Conservation (phyloP, 2,797 vertebrate species). For the Protosalanx chinensis region DNA sequence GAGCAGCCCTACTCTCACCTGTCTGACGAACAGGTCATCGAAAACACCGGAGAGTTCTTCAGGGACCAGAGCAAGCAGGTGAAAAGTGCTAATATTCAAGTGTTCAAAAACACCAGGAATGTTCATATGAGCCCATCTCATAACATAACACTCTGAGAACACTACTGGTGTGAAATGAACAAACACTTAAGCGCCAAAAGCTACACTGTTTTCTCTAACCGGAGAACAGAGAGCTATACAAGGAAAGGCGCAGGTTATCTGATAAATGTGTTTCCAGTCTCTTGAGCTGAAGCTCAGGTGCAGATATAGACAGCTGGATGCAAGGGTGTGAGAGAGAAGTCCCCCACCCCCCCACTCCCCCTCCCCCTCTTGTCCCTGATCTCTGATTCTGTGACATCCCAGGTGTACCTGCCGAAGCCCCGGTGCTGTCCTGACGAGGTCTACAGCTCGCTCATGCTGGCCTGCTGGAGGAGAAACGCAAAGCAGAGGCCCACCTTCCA, state of each 20-base stretch:
- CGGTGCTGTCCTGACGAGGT: conserved; percentile 81
- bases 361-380: neutral
- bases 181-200: no score
- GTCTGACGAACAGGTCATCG: conserved; percentile 96
- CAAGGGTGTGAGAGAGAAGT: no score
- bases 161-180: neutral
- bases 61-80: conserved; percentile 94
- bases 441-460: conserved; percentile 88
- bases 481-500: conserved; percentile 90
- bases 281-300: neutral
- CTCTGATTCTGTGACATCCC: neutral
- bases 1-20: conserved; percentile 92
- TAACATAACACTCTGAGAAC: neutral
- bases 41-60: conserved; percentile 98
- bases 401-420: conserved; percentile 91
- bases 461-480: conserved; percentile 92
- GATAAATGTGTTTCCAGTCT: neutral
- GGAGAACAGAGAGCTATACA: no score
- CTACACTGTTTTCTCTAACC: no score
- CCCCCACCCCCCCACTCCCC: no score
- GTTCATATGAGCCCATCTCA: neutral
- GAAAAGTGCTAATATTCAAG: conserved; percentile 30
- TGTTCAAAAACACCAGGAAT: no score
- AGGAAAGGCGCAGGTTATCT: neutral
- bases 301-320: neutral